Evolutionary conservation across 1,140 invertebrate species (phyloP), one percentile per base, ranked within the genome.

Genomic region (Goniozus legneri): DNA sequence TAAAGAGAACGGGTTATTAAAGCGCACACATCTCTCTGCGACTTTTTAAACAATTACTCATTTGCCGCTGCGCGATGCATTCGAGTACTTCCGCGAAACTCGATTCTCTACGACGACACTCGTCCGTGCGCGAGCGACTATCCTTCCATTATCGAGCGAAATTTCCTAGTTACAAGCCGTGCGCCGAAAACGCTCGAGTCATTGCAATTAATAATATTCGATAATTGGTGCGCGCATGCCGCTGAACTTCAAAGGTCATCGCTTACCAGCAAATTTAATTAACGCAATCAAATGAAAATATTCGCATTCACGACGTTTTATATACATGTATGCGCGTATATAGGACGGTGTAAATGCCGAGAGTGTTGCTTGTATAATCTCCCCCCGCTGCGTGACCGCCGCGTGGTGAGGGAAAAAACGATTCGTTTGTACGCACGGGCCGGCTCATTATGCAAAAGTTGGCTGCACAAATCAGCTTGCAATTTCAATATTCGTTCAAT

Each of bases 231-330:
- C 53, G 44, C 50, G 40, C 54, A 47, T 50, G 58, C 49, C 40
- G 58, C 44, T 63, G 60, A 63, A 64, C 58, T 56, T 65, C 61
- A 64, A 70, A 70, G 67, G 65, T 68, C 67, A 69, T 63, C 49
- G 58, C 49, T 50, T 58, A 53, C 44, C 50, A 64, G 47, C 49
- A 45, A 61, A 61, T 65, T 64, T 66, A 66, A 70, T 67, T 70
- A 70, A 64, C 57, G 65, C 63, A 60, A 66, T 64, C 63, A 57
- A 68, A 70, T 67, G 67, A 69, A 70, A 70, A 69, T 69, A 69
- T 70, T 67, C n/a, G 38, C 7, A 34, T 4, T 3, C 8, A 13
- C n/a, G 6, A 14, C 32, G 32, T 4, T 33, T n/a, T 14, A 21
- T 27, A 35, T 16, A 44, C 20, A 42, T 30, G 21, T 36, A 22